Conservation (phyloP, 2,797 vertebrate species). For the Xenopus petersii region DNA sequence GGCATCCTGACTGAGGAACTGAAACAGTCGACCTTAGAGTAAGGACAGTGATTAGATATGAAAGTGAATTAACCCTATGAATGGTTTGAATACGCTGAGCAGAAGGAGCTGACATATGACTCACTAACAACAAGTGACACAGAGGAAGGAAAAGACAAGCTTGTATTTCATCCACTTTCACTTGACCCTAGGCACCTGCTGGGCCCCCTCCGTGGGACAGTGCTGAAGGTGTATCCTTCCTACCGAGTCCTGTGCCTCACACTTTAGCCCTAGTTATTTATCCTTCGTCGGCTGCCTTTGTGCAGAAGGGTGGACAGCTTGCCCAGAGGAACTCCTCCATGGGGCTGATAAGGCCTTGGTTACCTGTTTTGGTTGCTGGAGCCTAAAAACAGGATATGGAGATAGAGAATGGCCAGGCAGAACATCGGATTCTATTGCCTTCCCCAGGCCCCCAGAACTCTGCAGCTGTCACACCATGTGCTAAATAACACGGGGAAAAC, state of each 20-base stretch:
- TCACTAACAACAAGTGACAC: no score
- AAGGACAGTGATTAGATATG: no score
- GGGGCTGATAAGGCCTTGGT: slow-evolving; percentile 16
- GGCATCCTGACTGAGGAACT: no score
- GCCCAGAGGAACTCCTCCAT: slow-evolving; percentile 6
- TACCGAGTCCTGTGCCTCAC: not conserved
- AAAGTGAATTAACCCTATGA: no score
- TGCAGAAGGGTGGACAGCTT: slow-evolving; percentile 21
- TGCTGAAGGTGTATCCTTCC: not conserved
- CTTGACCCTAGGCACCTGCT: slow-evolving; percentile 12
- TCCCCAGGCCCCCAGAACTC: not conserved
- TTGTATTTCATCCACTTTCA: slow-evolving; percentile 3
- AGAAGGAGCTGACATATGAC: no score
- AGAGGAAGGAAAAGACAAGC: slow-evolving; percentile 8
- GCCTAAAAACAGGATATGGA: slow-evolving; percentile 39
- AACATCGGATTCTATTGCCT: slow-evolving; percentile 5
- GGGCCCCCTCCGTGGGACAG: no score
- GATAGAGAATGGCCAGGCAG: slow-evolving; percentile 28
- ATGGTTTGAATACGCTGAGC: no score
- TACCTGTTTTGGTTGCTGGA: slow-evolving; percentile 28
- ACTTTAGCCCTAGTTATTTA: slow-evolving; percentile 11
- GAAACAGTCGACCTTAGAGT: no score
- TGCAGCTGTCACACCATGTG: slow-evolving; percentile 26
- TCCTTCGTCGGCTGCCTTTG: slow-evolving; percentile 6
- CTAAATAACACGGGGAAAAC: slow-evolving; percentile 4